Evolutionary conservation across 2,888 invertebrate species (phyloP), one percentile per base, ranked within the genome.

Genomic region (Mythimna loreyi): DNA sequence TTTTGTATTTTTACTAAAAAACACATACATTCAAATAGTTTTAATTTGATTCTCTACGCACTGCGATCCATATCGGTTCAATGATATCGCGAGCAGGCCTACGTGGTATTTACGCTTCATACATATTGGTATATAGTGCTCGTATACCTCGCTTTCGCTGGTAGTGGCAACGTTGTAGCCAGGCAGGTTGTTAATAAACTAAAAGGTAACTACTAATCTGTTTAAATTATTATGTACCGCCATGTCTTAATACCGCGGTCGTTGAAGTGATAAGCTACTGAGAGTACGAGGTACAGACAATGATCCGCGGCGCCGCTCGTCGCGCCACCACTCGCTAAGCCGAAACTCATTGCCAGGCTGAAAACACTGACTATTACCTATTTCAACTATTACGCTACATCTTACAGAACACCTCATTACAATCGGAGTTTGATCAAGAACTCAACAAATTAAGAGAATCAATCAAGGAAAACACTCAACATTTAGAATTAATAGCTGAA

Each of bases 401-500:
- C 56, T 81, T 78, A 72, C 82, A 95, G 95, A 94, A 94, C 74
- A 78, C 89, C 80, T 85, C 89, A 67, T 69, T 93, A 49, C 92
- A 94, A 85, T 72, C 70, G 30, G 91, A 93, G 68, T 94, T 91
- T 76, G 92, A 93, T 68, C 85, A 83, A 63, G 92, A 95, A 83
- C 83, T 96, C 9, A 88, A 83, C 50, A 92, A 89, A 67, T 81
- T 96, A 70, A 93, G 91, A 13, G 90, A 91, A 75, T 93, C 92
- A 3, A 92, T 95, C 28, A 86, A 81, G 75, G 90, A 92, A 78
- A 93, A 94, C 76, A 92, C 91, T 5, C 76, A 71, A 16, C 90
- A 93, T 80, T 88, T 95, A 55, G 92, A 93, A 83, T 92, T 92
- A 81, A 94, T 95, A 55, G 92, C 89, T 9, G 85, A 87, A 16